Evolutionary conservation across 2,888 invertebrate genomes (phyloP).

Genomic region (Pinctada fucata): DNA sequence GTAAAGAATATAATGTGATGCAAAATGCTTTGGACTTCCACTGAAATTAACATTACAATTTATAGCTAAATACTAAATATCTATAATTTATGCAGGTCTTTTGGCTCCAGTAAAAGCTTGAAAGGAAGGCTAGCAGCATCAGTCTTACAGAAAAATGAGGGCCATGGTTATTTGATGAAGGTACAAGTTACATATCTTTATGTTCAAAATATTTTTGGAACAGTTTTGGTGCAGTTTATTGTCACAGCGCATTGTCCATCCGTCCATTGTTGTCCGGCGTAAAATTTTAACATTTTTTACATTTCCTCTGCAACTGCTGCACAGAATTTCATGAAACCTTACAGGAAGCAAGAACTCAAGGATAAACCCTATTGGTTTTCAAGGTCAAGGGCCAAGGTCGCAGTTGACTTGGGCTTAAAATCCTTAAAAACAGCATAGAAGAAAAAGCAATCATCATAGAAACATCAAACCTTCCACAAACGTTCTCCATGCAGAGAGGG

Average conservation of each 20-base stretch:
- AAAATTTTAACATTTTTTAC: too few species aligned
- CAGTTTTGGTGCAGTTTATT: not conserved
- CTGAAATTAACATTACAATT: not conserved
- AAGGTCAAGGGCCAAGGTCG: too few species aligned
- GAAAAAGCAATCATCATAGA: too few species aligned
- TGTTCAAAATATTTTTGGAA: not conserved
- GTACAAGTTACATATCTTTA: slow-evolving; percentile 5
- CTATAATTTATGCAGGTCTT: slow-evolving; percentile 9
- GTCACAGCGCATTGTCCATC: not conserved
- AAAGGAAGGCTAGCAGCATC: slow-evolving; percentile 13
- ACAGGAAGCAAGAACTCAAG: too few species aligned
- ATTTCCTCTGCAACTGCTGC: too few species aligned
- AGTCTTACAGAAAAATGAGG: slow-evolving; percentile 14
- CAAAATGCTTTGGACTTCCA: not conserved
- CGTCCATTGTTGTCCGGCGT: too few species aligned
- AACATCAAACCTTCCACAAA: too few species aligned
- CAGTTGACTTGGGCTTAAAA: too few species aligned
- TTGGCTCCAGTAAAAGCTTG: slow-evolving; percentile 15
- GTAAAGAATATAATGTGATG: not conserved
- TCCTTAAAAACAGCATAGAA: too few species aligned
- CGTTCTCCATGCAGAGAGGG: too few species aligned
- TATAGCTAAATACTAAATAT: not conserved
- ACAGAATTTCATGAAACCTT: too few species aligned
- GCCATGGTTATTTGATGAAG: slow-evolving; percentile 10
- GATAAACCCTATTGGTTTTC: too few species aligned